Evolutionary conservation across 2,797 vertebrate species (phyloP), one percentile per base, ranked within the genome.

Genomic region (Gallinago solitaria): DNA sequence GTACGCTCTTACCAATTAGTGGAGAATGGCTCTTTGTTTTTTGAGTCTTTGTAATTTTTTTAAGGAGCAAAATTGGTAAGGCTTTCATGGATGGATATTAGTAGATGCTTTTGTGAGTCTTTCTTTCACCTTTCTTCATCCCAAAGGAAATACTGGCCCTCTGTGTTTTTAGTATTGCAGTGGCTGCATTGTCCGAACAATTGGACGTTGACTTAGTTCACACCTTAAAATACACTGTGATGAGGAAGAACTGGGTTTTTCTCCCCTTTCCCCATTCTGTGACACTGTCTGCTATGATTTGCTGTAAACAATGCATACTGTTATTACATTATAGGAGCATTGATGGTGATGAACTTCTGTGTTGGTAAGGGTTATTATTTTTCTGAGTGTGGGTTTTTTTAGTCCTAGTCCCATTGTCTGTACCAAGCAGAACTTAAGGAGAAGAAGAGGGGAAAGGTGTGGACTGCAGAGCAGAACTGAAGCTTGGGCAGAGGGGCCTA

Each of bases 251-350:
- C 13, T 37, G 24, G 7, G 13, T 11, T 56, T 68, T 39, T 21
- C 5, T 4, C 1, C 2, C 1, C 32, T 14, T 70, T 35, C 20
- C 23, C 4, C 3, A 0, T 43, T 74, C 9, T 2, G 1, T 84
- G 57, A 57, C 6, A 8, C 18, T 3, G 1, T 45, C 35, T 64
- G 35, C 28, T 47, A n/a, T 57, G 50, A 41, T 67, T 48, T 28
- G 14, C 6, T 41, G 19, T 69, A 63, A 86, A 67, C 70, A 80
- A 41, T 30, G 13, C 35, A n/a, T 79, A 7, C 3, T 35, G 9
- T 41, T 75, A 30, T 5, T 83, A 13, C 18, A 1, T 76, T 67
- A 16, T 5, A 45, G 45, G 14, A 94, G 32, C 51, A 48, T 25
- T 68, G 51, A n/a, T 61, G 20, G 13, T 37, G 32, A 12, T 57